Evolutionary conservation across 2,797 vertebrate species (phyloP), one percentile per base, ranked within the genome.

Genomic region (Varecia variegata): DNA sequence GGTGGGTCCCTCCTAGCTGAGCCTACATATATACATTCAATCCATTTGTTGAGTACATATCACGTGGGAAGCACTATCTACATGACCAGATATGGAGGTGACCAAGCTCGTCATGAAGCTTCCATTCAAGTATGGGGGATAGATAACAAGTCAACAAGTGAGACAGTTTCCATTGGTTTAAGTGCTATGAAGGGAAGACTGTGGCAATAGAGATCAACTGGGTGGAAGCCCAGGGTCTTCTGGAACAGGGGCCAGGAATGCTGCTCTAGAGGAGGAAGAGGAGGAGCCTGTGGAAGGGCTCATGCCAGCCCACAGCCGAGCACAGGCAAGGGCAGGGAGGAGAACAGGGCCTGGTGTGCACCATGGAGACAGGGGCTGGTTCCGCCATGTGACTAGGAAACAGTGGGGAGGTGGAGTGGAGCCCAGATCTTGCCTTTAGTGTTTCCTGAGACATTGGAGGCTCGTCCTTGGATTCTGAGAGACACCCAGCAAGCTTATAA

Each of bases 231-330:
- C 0, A 50, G 32, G 45, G 10, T 79, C 23, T 27, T 62, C 8
- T 52, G 11, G 18, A 38, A 54, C 43, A 82, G 13, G 3, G 15
- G 27, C 3, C 8, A 50, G 65, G 10, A 17, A 35, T 23, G 5
- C 43, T 2, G 6, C 30, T n/a, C 21, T 18, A 12, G 27, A 76
- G 56, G 54, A 60, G n/a, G 38, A 60, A 25, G 38, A 68, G 25
- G 7, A 5, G 15, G 21, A 70, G n/a, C 15, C 17, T 4, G 3
- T 5, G 30, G 30, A 81, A 32, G 47, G 65, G 4, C 32, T 65
- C 30, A 5, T 0, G 5, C 14, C 20, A 52, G 50, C 15, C 50
- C 11, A 21, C 18, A 23, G 11, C 32, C 6, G 27, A 65, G 0
- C 5, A 43, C 1, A 14, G 13, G 30, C 5, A 4, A 60, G 10